Conservation (phyloP, 2,797 vertebrate species). For the Thunnus albacares region DNA sequence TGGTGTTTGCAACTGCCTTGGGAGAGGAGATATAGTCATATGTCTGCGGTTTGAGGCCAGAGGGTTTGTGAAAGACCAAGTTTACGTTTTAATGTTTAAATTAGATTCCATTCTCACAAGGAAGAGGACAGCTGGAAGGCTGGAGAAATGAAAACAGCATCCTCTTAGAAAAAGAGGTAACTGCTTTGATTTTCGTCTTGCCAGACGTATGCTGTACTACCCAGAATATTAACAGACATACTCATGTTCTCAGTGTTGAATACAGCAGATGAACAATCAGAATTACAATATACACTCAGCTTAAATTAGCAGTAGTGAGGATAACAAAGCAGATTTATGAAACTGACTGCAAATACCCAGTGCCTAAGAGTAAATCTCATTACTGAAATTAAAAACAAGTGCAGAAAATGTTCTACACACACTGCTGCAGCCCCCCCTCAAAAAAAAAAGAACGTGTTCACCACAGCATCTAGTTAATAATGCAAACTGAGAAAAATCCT, state of each 20-base stretch:
- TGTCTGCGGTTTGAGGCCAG: constrained; percentile 66
- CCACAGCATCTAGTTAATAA: no score
- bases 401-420: background rate
- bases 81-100: constrained; percentile 80
- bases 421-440: constrained; percentile 1
- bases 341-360: background rate
- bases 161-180: constrained; percentile 50
- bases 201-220: constrained; percentile 2
- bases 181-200: constrained; percentile 38
- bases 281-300: constrained; percentile 18
- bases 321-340: constrained; percentile 10
- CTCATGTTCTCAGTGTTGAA: constrained; percentile 39
- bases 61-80: constrained; percentile 55
- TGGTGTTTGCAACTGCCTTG: constrained; percentile 61
- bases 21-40: constrained; percentile 71
- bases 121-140: constrained; percentile 60
- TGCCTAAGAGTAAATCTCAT: constrained; percentile 11
- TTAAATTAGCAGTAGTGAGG: background rate
- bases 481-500: no score
- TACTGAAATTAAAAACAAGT: constrained; percentile 31
- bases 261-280: constrained; percentile 15
- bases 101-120: constrained; percentile 70
- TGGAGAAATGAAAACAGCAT: constrained; percentile 62
- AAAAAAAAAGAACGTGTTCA: no score
- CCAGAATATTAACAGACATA: constrained; percentile 42